These are phyloP conservation scores for Perizoma affinitatum DNA, from an alignment of 2,888 invertebrate species.

Conservation along the genomic window DNA sequence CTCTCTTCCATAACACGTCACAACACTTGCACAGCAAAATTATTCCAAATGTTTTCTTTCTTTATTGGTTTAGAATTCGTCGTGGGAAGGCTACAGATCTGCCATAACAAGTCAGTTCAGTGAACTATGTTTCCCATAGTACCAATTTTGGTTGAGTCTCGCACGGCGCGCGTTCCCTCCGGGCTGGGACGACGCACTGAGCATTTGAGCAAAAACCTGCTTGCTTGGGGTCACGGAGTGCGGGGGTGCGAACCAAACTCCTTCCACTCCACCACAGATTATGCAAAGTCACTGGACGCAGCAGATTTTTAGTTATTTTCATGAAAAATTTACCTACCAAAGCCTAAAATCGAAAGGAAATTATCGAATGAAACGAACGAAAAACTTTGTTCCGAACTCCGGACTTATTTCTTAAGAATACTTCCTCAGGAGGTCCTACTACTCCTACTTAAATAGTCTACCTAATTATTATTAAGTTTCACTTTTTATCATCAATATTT, in stretches of 20 bases:
- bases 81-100: slow-evolving; percentile 1
- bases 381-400: too few relatives aligned
- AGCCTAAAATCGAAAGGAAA: too few relatives aligned
- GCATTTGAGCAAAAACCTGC: slow-evolving; percentile 5
- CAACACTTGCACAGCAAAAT: slow-evolving; percentile 24
- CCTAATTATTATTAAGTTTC: too few relatives aligned
- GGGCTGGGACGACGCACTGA: slow-evolving; percentile 31
- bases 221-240: slow-evolving; percentile 26
- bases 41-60: too few relatives aligned
- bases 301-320: too few relatives aligned
- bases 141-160: slow-evolving; percentile 8
- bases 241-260: slow-evolving; percentile 38
- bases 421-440: too few relatives aligned
- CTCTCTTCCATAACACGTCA: slow-evolving; percentile 40
- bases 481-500: too few relatives aligned
- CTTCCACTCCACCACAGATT: slow-evolving; percentile 25
- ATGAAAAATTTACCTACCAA: too few relatives aligned
- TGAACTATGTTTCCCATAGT: slow-evolving; percentile 37
- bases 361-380: too few relatives aligned
- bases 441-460: too few relatives aligned
- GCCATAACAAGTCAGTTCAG: slow-evolving; percentile 26
- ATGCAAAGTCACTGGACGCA: not conserved
- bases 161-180: slow-evolving; percentile 14
- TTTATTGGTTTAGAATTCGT: not conserved
- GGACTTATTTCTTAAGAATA: too few relatives aligned